These are phyloP conservation scores for Leptopilina boulardi DNA, from an alignment of 1,140 invertebrate species.

Conservation along the genomic window DNA sequence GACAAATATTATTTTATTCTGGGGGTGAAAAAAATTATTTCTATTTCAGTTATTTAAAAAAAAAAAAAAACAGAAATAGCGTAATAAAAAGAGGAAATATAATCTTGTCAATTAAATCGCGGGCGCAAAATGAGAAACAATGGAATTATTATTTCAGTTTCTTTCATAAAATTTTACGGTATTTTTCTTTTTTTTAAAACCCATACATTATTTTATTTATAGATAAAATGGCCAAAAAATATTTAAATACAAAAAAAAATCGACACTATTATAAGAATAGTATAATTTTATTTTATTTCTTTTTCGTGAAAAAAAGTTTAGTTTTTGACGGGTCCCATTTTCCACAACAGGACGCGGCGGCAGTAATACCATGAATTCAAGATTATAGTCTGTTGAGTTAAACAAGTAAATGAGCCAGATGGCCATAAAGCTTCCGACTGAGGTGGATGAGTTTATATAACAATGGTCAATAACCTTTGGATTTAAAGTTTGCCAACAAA, in stretches of 20 bases:
- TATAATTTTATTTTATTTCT: too few species aligned
- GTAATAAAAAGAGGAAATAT: not conserved
- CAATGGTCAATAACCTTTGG: slow-evolving; percentile 19
- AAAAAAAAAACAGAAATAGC: not conserved
- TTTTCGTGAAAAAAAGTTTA: too few species aligned
- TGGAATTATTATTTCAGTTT: not conserved
- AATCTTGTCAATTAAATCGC: not conserved
- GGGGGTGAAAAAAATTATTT: slow-evolving; percentile 7
- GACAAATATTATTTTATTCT: not conserved
- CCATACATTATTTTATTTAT: too few species aligned
- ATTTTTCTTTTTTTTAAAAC: too few species aligned
- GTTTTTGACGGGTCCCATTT: too few species aligned
- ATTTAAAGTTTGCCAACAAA: slow-evolving; percentile 24
- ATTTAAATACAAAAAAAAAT: too few species aligned
- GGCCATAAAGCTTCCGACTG: not conserved
- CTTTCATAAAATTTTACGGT: too few species aligned
- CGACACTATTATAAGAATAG: too few species aligned
- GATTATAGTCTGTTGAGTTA: not conserved
- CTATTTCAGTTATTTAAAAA: not conserved
- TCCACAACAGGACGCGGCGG: too few species aligned
- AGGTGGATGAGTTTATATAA: not conserved
- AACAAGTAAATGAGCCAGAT: not conserved
- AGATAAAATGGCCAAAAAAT: too few species aligned
- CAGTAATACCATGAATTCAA: too few species aligned
- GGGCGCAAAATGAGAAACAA: not conserved